Base-by-base conservation (phyloP, 2,113 vertebrate genomes). In the Callionymus lyra region DNA sequence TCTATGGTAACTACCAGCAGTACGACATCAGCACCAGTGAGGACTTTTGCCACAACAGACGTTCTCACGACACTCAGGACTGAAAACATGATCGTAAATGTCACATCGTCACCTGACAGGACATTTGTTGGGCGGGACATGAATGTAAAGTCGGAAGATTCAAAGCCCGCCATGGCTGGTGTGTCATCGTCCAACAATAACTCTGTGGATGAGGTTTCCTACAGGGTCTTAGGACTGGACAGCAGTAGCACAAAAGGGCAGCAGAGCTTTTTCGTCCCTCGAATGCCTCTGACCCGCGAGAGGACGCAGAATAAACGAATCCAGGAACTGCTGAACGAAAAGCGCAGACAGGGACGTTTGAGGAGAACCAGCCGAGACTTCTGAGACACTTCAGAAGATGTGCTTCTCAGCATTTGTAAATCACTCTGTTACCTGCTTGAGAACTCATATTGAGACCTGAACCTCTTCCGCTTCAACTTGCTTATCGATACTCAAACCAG, bases 241-340 rank as follows among this genome's bases (percentile, higher is more conserved):
- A 65, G 84, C 0, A 86, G 90, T 16, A 72, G 74, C 2, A 47
- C 74, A 0, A 46, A 40, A 33, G 55, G 47, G 0, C 65, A 63
- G 42, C 86, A 84, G 16, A 89, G 84, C 62, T 81, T 88, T 60
- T 81, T 89, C 66, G 89, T 90, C 34, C 83, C 83, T 1, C 82
- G 67, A 56, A 84, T 83, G 59, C 72, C 68, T 0, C 76, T 66
- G 6, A 72, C 73, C 0, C 83, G 82, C 0, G 92, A 94, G 76
- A 89, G 80, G 80, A 98, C 91, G 3, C 90, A 86, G 55, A 97
- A 97, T 85, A 89, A 86, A 76, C 84, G 92, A 39, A 96, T 98
- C 70, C 92, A 96, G 58, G 80, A 94, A 80, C 85, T 98, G 52
- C 86, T 98, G 13, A 89, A 87, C 1, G 90, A 93, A 67, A 91